Evolutionary conservation across 2,113 vertebrate genomes (phyloP).

Genomic region (Dromaius novaehollandiae): DNA sequence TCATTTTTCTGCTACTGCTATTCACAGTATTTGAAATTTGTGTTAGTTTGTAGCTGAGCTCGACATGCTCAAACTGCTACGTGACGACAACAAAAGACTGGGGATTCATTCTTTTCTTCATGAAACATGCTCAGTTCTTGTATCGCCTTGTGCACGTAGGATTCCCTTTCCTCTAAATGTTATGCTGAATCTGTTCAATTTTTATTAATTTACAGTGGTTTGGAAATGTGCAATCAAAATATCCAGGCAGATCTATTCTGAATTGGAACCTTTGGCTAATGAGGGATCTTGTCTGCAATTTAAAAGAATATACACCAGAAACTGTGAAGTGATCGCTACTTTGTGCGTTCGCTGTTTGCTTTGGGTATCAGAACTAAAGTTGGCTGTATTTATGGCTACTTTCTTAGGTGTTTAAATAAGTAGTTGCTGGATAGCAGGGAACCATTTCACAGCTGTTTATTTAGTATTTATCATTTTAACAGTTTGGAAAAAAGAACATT

Average conservation of each 20-base stretch:
- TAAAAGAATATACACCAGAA: neutral
- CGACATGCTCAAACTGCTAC: neutral
- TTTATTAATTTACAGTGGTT: neutral
- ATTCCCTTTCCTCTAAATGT: neutral
- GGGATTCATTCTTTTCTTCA: neutral
- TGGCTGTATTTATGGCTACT: neutral
- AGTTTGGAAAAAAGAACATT: conserved; percentile 39
- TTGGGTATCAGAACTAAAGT: conserved; percentile 7
- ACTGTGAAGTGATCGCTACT: neutral
- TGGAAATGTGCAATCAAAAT: neutral
- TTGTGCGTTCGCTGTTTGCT: neutral
- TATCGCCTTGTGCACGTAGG: neutral
- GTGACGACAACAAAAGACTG: neutral
- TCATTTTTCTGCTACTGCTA: neutral
- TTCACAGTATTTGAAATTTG: neutral
- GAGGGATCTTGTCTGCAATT: neutral
- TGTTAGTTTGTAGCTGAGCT: neutral
- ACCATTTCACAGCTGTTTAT: conserved; percentile 35
- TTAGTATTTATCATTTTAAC: conserved; percentile 56
- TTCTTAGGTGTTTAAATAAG: conserved; percentile 35
- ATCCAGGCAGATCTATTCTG: neutral
- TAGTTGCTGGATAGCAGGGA: conserved; percentile 22
- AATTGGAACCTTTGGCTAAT: neutral
- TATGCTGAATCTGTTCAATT: neutral
- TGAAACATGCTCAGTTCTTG: neutral